Evolutionary conservation across 2,888 invertebrate genomes (phyloP), one percentile per base, ranked within the genome.

Genomic region (Drosophila pseudotakahashii): DNA sequence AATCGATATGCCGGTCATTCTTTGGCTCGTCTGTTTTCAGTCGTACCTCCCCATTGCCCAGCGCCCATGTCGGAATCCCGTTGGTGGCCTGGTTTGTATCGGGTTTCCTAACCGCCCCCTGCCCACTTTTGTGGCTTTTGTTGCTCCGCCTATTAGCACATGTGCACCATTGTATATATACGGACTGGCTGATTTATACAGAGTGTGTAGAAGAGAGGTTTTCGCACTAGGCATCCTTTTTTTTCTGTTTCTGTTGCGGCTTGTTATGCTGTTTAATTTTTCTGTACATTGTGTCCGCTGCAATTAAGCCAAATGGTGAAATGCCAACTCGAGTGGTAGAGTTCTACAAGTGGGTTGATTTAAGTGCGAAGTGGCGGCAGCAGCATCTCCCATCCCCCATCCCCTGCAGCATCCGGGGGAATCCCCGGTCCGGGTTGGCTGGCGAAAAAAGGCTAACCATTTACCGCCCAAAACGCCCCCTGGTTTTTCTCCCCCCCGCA

Each of bases 131-230:
- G 75, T 57, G 77, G 79, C 73, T 69, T 88, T 83, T 82, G 78
- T 83, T 85, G 88, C 82, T 88, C 82, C 82, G 82, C 82, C 82
- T 83, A 83, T 83, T 83, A 85, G 73, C 81, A 81, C 88, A 66
- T 42, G 42, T 42, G 42, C 11, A 42, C 19, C n/a, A 16, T 41
- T 42, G 19, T 70, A 76, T 62, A 70, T 47, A 51, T 42, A 66
- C 63, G 52, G 50, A 39, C 1, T 42, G 4, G 30, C 3, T 30
- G 4, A 39, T 36, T 41, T 42, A 30, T 1, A 23, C 60, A 71
- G 41, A 36, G 30, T 34, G 59, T 59, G 57, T 54, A 39, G 50
- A 32, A 37, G 52, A 68, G 73, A 47, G 44, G 45, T 45, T 51
- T 51, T 71, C 41, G 47, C 64, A 73, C 62, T 51, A 23, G 47